Base-by-base conservation (phyloP, 1,140 invertebrate species). In the Anagrus nilaparvatae region DNA sequence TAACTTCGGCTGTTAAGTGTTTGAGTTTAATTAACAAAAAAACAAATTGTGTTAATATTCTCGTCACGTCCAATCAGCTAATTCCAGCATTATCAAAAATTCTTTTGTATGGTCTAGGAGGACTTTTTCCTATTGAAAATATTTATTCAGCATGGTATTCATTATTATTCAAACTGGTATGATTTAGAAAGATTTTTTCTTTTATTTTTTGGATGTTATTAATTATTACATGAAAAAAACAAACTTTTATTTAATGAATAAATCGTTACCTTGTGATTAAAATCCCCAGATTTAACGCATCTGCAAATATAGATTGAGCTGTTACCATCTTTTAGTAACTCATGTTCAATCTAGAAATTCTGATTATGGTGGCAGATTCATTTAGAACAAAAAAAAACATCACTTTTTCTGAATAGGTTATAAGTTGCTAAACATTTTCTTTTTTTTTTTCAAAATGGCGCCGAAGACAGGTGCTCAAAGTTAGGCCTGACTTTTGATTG, bases 61-160 rank as follows among this genome's bases (percentile, higher is more conserved):
- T 97, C 53, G 92, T 97, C 21, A 96, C 93, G 37, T 91, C 86
- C 3, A 95, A 90, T 1, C 92, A 97, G 58, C 71, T 98, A 40
- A 89, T 97, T 31, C 90, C 90, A 20, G 86, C 91, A 3, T 65
- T 98, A 10, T 87, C 91, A 19, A 97, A 97, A 71, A 83, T 97
- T 4, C 63, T 97, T 16, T 72, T 97, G 1, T 96, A 92, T 58
- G 90, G 88, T 0, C 74, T 98, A 12, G 92, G 91, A 3, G 83
- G 84, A 24, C 81, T 95, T 30, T 97, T 97, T 65, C 83, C 87
- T 24, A 90, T 97, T 44, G 93, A 97, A 58, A 97, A 98, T 65
- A 89, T 97, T 55, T 98, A 97, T 70, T 95, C 90, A 38, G 87
- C 93, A 6, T n/a, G n/a, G n/a, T n/a, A n/a, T n/a, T n/a, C n/a